Evolutionary conservation across 23 tunicate genomes (phyloP).

Genomic region (Pegea sp.): DNA sequence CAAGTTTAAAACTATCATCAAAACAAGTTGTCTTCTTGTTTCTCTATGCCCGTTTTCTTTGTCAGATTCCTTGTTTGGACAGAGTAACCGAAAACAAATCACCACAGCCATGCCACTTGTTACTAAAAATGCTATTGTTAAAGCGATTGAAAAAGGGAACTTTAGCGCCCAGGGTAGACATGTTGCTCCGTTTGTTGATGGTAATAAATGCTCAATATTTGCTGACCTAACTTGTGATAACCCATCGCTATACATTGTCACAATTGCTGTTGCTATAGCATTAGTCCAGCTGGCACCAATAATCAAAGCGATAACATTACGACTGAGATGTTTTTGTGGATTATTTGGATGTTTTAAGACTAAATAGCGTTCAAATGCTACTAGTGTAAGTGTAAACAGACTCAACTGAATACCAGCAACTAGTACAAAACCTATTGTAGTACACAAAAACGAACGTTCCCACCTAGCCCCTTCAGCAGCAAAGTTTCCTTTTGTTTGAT

Average conservation of each 20-base stretch:
- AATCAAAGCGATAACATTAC: conserved; percentile 14
- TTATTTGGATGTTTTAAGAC: conserved; percentile 46
- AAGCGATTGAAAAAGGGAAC: conserved; percentile 25
- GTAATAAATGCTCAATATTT: no score
- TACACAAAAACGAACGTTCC: conserved; percentile 56
- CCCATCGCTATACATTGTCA: conserved; percentile 23
- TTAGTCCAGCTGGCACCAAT: conserved; percentile 45
- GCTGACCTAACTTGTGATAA: no score
- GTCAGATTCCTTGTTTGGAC: conserved; percentile 29
- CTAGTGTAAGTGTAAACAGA: conserved; percentile 35
- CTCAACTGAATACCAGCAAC: conserved; percentile 54
- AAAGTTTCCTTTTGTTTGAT: conserved; percentile 20
- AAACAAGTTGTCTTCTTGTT: conserved; percentile 37
- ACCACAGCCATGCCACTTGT: conserved; percentile 13
- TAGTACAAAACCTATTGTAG: conserved; percentile 41
- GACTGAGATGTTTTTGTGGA: conserved; percentile 40
- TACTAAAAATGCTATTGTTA: conserved; percentile 24
- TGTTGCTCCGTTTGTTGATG: conserved; percentile 44
- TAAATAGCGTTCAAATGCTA: conserved; percentile 67
- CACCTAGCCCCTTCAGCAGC: conserved; percentile 56
- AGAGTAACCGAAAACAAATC: conserved; percentile 38
- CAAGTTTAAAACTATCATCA: conserved; percentile 33
- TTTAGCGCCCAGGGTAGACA: conserved; percentile 81
- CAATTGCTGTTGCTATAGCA: conserved; percentile 36
- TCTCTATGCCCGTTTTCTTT: conserved; percentile 38